Conservation (phyloP, 2,797 vertebrate species). For the Gymnodraco acuticeps region DNA sequence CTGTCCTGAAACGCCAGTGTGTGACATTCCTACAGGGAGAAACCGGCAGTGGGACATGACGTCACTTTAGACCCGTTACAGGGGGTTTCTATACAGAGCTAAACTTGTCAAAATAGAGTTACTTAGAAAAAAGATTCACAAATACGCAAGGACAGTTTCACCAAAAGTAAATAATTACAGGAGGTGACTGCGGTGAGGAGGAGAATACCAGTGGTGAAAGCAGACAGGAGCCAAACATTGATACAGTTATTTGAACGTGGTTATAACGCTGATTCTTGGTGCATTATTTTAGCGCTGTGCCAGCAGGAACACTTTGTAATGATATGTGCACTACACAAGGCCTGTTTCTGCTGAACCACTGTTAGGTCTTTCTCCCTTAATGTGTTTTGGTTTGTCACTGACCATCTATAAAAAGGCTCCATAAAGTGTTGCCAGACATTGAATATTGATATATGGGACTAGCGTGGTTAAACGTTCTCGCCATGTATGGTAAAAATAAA, state of each 20-base stretch:
- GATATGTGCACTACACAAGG: not conserved
- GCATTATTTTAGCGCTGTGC: not conserved
- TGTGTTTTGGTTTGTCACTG: constrained; percentile 15
- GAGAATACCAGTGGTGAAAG: not conserved
- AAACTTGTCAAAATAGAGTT: not conserved
- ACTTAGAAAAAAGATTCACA: not conserved
- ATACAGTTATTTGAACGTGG: not conserved
- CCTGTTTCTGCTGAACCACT: not conserved
- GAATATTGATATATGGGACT: constrained; percentile 35
- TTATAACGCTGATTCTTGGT: not conserved
- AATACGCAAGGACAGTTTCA: not conserved
- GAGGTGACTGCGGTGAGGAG: not conserved
- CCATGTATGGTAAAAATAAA: constrained; percentile 37
- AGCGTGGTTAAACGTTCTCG: not conserved
- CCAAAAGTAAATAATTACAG: not conserved
- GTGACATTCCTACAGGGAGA: constrained; percentile 55
- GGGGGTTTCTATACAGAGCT: not conserved
- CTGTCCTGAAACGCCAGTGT: constrained; percentile 32
- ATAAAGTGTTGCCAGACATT: constrained; percentile 41
- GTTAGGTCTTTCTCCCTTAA: not conserved
- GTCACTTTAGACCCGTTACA: not conserved
- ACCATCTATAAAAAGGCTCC: not conserved
- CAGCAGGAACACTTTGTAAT: not conserved
- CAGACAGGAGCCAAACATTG: not conserved
- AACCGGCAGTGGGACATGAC: constrained; percentile 11